A percentile compares a stretch with the other conserved stretches of the same genome.
phyloP scores from a whole-genome alignment of 2,113 vertebrate species.

The Gasterosteus nipponicus region DNA sequence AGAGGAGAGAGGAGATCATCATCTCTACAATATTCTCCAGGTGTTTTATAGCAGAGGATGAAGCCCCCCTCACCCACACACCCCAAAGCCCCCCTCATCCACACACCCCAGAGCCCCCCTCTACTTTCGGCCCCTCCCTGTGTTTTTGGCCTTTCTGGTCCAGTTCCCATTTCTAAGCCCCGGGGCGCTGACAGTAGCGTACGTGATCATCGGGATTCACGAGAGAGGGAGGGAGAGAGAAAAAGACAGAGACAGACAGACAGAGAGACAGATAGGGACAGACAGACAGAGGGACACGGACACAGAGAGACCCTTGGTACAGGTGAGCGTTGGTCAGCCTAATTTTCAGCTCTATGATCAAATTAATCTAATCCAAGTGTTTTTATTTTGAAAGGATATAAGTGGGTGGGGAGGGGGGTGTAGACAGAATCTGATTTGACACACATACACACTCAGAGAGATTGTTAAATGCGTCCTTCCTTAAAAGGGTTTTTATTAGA shows the following conservation, averaged over 20 bases:
- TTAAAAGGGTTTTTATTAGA: too few relatives aligned
- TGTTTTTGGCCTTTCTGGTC: slow-evolving; percentile 65
- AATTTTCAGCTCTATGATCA: too few relatives aligned
- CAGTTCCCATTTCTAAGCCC: slow-evolving; percentile 65
- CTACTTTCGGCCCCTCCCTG: slow-evolving; percentile 20
- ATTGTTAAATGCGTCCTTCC: too few relatives aligned
- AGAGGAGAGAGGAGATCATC: too few relatives aligned
- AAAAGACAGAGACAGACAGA: too few relatives aligned
- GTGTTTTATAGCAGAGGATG: not conserved
- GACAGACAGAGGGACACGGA: too few relatives aligned
- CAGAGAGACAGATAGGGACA: too few relatives aligned
- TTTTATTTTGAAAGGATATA: too few relatives aligned
- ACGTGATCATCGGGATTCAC: slow-evolving; percentile 54
- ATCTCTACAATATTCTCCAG: not conserved
- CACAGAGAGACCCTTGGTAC: not conserved
- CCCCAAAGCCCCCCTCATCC: not conserved
- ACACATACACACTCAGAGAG: too few relatives aligned
- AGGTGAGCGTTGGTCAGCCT: slow-evolving; percentile 45
- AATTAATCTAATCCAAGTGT: too few relatives aligned
- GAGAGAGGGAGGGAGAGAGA: not conserved
- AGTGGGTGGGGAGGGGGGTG: too few relatives aligned
- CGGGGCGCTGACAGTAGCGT: slow-evolving; percentile 67
- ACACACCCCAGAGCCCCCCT: not conserved
- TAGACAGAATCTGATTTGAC: too few relatives aligned
- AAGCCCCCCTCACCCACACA: not conserved